Evolutionary conservation across 1,140 invertebrate genomes (phyloP).

Genomic region (Drosophila parabipectinata): DNA sequence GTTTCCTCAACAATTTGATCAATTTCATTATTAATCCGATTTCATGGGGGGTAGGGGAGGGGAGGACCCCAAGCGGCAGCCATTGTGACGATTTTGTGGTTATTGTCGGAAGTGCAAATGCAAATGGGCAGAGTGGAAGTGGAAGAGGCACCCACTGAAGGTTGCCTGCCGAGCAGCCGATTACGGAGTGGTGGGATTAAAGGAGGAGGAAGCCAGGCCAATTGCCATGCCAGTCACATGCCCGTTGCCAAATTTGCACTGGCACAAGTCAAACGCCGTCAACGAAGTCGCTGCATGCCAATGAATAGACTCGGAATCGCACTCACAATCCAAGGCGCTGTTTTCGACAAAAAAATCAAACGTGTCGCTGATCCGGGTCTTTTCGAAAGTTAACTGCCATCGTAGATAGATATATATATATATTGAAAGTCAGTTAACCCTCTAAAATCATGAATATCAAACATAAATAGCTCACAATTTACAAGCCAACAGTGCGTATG

Average conservation of each 20-base stretch:
- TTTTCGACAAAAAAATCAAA: constrained; percentile 44
- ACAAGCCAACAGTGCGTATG: not conserved
- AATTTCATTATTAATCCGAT: constrained; percentile 59
- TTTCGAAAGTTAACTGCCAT: constrained; percentile 32
- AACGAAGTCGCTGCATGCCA: constrained; percentile 65
- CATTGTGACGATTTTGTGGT: constrained; percentile 51
- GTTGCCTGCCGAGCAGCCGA: not conserved
- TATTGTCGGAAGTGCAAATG: constrained; percentile 52
- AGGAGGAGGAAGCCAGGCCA: not conserved
- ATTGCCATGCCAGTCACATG: constrained; percentile 63
- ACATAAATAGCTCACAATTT: not conserved
- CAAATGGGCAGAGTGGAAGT: not conserved
- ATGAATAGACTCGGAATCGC: constrained; percentile 55
- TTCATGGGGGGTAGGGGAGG: constrained; percentile 24
- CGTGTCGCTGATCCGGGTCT: constrained; percentile 47
- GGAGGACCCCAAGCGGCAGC: constrained; percentile 17
- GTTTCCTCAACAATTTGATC: constrained; percentile 61
- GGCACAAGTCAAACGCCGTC: constrained; percentile 46
- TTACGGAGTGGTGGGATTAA: not conserved
- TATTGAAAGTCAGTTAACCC: constrained; percentile 21
- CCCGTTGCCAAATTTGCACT: constrained; percentile 63
- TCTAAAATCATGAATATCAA: not conserved
- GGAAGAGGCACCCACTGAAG: constrained; percentile 2
- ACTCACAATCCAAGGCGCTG: constrained; percentile 15
- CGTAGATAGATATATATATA: constrained; percentile 8